Conservation (phyloP, 2,888 invertebrate species). For the Andrena bucephala region DNA sequence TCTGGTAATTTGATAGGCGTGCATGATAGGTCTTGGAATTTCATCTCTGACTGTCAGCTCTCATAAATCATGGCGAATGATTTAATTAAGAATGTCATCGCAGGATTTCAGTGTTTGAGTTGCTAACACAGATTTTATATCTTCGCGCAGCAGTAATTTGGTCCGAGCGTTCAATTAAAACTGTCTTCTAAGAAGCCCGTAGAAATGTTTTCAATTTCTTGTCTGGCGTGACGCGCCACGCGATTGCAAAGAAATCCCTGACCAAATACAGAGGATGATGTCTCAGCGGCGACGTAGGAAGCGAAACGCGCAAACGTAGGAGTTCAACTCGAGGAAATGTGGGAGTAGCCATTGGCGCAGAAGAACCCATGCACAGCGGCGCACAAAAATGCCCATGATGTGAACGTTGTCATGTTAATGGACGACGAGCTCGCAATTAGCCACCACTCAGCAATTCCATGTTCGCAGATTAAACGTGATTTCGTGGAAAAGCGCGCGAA, state of each 20-base stretch:
- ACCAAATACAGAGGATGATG: neutral
- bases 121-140: too few relatives aligned
- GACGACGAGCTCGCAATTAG: constrained; percentile 42
- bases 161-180: neutral
- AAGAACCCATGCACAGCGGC: neutral
- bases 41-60: too few relatives aligned
- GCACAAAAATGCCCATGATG: constrained; percentile 3
- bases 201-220: neutral
- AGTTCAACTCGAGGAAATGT: neutral
- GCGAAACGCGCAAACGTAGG: neutral
- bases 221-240: neutral
- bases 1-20: too few relatives aligned
- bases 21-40: too few relatives aligned
- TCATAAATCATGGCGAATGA: too few relatives aligned
- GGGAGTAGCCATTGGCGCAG: neutral
- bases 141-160: too few relatives aligned
- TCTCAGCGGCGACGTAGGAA: neutral
- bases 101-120: too few relatives aligned
- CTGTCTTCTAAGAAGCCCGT: neutral
- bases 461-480: constrained; percentile 54
- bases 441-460: constrained; percentile 40
- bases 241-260: neutral
- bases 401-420: constrained; percentile 6
- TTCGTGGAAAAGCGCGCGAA: constrained; percentile 36
- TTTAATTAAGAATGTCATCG: too few relatives aligned